phyloP scores from a whole-genome alignment of 1,140 invertebrate species.

The Heliconius himera region DNA sequence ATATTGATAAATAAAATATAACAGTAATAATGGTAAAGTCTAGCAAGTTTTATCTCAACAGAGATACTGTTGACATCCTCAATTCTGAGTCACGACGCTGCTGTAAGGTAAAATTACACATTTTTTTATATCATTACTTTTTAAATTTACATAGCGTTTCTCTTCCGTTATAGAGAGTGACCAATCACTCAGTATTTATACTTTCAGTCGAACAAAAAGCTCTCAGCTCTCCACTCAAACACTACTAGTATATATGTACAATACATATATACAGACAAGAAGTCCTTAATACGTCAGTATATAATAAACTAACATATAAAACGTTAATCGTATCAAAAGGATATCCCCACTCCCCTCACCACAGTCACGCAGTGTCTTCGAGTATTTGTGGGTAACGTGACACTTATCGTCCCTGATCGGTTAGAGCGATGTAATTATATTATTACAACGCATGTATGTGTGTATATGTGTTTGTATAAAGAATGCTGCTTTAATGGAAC shows the following conservation, averaged over 20 bases:
- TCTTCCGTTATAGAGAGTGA: too few species aligned
- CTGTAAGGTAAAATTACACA: too few species aligned
- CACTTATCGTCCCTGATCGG: slow-evolving; percentile 2
- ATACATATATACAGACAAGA: too few species aligned
- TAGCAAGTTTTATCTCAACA: background rate
- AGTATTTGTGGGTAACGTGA: slow-evolving; percentile 8
- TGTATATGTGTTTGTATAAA: background rate
- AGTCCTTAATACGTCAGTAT: background rate
- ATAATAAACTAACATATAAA: background rate
- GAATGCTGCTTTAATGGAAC: background rate
- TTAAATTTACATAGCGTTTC: background rate
- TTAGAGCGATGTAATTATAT: background rate
- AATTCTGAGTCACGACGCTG: too few species aligned
- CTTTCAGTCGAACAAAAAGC: too few species aligned
- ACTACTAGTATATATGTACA: too few species aligned
- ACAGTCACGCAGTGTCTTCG: background rate
- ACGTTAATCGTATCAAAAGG: background rate
- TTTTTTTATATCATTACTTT: background rate
- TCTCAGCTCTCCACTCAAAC: too few species aligned
- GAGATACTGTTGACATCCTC: background rate
- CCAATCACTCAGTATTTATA: too few species aligned
- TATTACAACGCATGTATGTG: background rate
- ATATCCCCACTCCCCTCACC: background rate
- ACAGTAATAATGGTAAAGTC: background rate
- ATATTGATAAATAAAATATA: background rate